Conservation (phyloP, 2,888 invertebrate species). For the Labia minor region DNA sequence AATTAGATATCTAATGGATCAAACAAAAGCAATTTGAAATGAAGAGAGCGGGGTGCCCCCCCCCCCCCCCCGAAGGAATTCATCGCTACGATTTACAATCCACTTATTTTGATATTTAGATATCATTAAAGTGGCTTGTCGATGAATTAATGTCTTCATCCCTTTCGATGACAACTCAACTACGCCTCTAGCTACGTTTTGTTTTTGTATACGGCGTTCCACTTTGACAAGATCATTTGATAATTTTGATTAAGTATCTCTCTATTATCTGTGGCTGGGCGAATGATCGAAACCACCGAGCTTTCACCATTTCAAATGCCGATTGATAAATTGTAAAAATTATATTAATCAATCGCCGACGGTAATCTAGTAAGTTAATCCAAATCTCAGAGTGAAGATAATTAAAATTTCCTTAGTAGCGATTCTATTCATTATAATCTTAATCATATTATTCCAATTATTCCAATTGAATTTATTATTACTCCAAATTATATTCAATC, state of each 20-base stretch:
- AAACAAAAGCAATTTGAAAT: slow-evolving; percentile 5
- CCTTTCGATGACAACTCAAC: neutral
- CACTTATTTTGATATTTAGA: neutral
- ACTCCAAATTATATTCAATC: too few species aligned
- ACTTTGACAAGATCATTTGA: too few species aligned
- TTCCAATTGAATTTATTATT: neutral
- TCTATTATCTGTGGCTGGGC: neutral
- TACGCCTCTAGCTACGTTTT: neutral
- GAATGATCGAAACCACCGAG: neutral
- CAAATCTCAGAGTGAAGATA: neutral
- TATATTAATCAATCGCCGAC: neutral
- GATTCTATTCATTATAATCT: neutral
- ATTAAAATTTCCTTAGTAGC: neutral
- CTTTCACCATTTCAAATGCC: neutral
- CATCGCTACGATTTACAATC: neutral
- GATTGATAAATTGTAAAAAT: slow-evolving; percentile 13
- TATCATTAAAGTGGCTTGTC: neutral
- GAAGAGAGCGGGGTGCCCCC: neutral
- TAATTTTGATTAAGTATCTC: slow-evolving; percentile 5
- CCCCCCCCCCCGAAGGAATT: neutral
- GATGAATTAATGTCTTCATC: neutral
- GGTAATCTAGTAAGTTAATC: neutral
- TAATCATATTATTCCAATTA: neutral
- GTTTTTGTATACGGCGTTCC: too few species aligned
- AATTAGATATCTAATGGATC: neutral